Evolutionary conservation across 2,888 invertebrate species (phyloP), one percentile per base, ranked within the genome.

Genomic region (Busseola fusca): DNA sequence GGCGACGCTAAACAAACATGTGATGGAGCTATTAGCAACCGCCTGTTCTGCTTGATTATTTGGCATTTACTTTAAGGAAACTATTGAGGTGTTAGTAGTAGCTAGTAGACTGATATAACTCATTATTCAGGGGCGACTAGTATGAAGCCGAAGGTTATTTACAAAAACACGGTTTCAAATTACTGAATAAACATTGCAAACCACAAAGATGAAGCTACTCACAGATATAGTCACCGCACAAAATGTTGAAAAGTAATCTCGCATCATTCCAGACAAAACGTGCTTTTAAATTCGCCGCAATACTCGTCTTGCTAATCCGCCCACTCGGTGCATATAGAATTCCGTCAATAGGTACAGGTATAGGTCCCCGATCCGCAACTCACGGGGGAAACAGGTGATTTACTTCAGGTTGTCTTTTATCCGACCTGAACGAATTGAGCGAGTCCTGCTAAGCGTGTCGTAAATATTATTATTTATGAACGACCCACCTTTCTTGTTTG

Each of bases 391-490:
- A 74, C 81, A 64, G 70, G 58, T 73, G 78, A 71, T 64, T 72
- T 73, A 68, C 66, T 74, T 68, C 70, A 67, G 72, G 54, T 56
- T 62, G 63, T 54, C 73, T 57, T 66, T 72, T 52, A 56, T 63
- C 64, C 62, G 52, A 64, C 45, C 40, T 70, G 78, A 63, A 71
- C 66, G 70, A 78, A 72, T 76, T 63, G 57, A 69, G 63, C 67
- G 63, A 66, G 65, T 62, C 57, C 30, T 69, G 72, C 59, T 48
- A 48, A 67, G 57, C 78, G 42, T 56, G 56, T 73, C 69, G 69
- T 72, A 64, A 72, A 74, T 76, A 79, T 63, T 69, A 79, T 78
- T 81, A 74, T 83, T 81, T 78, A 80, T 48, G 74, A 56, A 54
- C 62, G 59, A 56, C 2, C 67, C 67, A 52, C 65, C 73, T 74